Evolutionary conservation across 2,113 vertebrate species (phyloP).

Genomic region (Corythornis madagascariensis): DNA sequence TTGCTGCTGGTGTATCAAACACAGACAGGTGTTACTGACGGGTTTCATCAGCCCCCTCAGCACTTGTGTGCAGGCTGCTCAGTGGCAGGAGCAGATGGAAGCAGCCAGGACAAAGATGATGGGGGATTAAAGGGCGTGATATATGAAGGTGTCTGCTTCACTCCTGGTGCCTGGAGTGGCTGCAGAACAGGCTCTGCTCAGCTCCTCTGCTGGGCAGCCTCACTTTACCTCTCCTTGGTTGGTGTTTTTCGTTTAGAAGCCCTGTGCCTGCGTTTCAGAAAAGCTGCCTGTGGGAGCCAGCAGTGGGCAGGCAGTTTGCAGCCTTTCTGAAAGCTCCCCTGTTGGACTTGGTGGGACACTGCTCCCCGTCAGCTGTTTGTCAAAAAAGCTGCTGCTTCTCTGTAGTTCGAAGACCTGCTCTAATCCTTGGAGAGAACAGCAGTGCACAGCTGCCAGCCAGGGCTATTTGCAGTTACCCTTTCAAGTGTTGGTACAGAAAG

Average conservation of each 20-base stretch:
- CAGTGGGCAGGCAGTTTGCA: not conserved
- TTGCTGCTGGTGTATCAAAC: not conserved
- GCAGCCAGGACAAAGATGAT: not conserved
- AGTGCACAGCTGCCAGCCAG: not conserved
- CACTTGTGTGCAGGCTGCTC: not conserved
- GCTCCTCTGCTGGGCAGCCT: not conserved
- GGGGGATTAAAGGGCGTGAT: not conserved
- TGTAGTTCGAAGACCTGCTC: not conserved
- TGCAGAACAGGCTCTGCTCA: not conserved
- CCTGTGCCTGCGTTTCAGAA: not conserved
- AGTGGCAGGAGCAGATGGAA: not conserved
- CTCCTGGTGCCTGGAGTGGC: not conserved
- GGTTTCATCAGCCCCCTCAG: not conserved
- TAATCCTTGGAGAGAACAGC: conserved; percentile 22
- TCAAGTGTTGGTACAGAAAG: not conserved
- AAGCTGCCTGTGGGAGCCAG: not conserved
- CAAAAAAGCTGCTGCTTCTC: not conserved
- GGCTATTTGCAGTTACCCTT: not conserved
- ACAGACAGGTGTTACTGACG: not conserved
- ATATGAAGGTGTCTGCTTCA: not conserved
- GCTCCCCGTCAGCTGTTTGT: not conserved
- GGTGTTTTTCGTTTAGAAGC: not conserved
- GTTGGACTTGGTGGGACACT: not conserved
- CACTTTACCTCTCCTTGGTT: too few species aligned
- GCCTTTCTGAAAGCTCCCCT: not conserved